A percentile compares a stretch with the other conserved stretches of the same genome.
These are phyloP conservation scores for Melieria omissa DNA, from an alignment of 2,888 invertebrate genomes.

Conservation along the genomic window DNA sequence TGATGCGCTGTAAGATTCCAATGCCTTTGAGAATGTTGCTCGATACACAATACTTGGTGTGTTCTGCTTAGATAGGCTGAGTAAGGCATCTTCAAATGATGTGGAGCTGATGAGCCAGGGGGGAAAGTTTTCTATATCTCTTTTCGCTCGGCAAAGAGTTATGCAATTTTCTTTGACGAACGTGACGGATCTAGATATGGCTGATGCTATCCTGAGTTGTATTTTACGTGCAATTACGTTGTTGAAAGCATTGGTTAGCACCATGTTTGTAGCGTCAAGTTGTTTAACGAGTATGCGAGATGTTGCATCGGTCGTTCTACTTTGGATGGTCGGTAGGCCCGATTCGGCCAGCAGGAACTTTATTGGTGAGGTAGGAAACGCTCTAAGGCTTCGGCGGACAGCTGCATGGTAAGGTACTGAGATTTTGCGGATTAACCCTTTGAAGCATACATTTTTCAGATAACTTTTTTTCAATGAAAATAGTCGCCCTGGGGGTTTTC, in stretches of 20 bases:
- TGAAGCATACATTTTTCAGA: too few relatives aligned
- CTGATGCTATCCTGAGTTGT: neutral
- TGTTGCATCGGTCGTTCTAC: constrained; percentile 10
- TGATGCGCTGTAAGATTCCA: neutral
- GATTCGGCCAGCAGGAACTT: constrained; percentile 14
- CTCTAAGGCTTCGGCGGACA: constrained; percentile 12
- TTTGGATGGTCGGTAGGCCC: constrained; percentile 8
- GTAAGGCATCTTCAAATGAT: constrained; percentile 14
- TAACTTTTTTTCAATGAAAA: too few relatives aligned
- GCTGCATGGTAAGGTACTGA: constrained; percentile 1
- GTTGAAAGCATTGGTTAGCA: neutral
- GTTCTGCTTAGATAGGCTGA: constrained; percentile 5
- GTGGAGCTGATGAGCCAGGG: constrained; percentile 1
- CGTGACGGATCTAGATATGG: neutral
- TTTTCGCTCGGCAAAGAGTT: constrained; percentile 10
- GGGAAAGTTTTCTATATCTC: constrained; percentile 9
- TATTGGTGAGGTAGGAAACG: constrained; percentile 14
- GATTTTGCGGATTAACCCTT: neutral
- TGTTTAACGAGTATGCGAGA: constrained; percentile 1
- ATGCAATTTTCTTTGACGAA: constrained; percentile 11
- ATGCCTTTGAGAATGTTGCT: constrained; percentile 6
- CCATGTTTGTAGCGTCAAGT: constrained; percentile 8
- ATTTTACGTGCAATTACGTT: neutral
- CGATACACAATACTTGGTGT: constrained; percentile 6
- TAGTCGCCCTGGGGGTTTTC: too few relatives aligned